A percentile compares a stretch with the other conserved stretches of the same genome.
These are phyloP conservation scores for Lepidocyrtinus sp. DNA, from an alignment of 2,888 invertebrate species.

Conservation along the genomic window DNA sequence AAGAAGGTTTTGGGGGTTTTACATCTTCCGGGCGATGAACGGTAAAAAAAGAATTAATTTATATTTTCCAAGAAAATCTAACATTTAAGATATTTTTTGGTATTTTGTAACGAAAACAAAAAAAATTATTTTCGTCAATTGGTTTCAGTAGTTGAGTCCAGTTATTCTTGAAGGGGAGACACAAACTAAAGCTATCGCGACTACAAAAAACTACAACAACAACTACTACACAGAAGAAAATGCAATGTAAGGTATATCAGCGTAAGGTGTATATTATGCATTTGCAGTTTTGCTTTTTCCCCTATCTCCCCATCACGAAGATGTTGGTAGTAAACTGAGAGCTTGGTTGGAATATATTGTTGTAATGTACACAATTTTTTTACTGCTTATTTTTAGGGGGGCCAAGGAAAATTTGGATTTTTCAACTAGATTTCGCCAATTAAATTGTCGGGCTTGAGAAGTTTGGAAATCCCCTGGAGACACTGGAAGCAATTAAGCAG, in stretches of 20 bases:
- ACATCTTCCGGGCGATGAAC: too few species aligned
- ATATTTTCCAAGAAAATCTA: too few species aligned
- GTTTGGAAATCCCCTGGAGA: slow-evolving; percentile 32
- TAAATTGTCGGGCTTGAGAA: slow-evolving; percentile 16
- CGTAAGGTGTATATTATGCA: slow-evolving; percentile 52
- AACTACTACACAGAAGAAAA: slow-evolving; percentile 57
- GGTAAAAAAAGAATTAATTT: too few species aligned
- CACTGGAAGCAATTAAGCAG: slow-evolving; percentile 30
- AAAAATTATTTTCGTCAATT: background rate
- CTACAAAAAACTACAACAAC: slow-evolving; percentile 55
- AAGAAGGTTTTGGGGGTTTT: too few species aligned
- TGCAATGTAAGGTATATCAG: slow-evolving; percentile 49
- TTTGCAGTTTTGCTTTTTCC: slow-evolving; percentile 39
- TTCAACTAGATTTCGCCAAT: slow-evolving; percentile 37
- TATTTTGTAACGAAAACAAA: background rate
- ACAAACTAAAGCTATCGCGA: slow-evolving; percentile 53
- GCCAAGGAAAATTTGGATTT: slow-evolving; percentile 51
- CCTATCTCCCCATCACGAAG: slow-evolving; percentile 29
- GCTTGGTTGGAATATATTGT: slow-evolving; percentile 43
- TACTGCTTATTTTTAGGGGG: slow-evolving; percentile 34
- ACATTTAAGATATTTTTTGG: too few species aligned
- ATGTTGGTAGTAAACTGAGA: slow-evolving; percentile 44
- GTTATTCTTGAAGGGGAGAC: slow-evolving; percentile 39
- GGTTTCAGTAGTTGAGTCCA: slow-evolving; percentile 41
- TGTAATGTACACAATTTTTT: slow-evolving; percentile 51